Evolutionary conservation across 2,113 vertebrate species (phyloP), one percentile per base, ranked within the genome.

Genomic region (Sinocyclocheilus rhinocerous): DNA sequence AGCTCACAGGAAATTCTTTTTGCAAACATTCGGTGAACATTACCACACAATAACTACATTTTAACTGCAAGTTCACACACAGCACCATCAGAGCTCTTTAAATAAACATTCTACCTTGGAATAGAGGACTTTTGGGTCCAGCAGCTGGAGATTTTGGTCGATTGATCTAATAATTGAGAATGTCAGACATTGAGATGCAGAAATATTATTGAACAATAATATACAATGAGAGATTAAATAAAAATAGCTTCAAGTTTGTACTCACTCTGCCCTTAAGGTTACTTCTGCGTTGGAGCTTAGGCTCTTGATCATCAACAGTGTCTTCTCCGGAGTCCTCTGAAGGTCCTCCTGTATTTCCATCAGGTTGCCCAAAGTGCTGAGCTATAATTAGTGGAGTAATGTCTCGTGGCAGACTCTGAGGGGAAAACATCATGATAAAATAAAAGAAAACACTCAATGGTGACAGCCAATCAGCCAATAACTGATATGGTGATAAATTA

Each of bases 251-350:
- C 11, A n/a, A 2, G 33, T 4, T 11, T 95, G 94, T 90, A 94
- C 87, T 95, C 88, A 96, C 95, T 90, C 93, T 95, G 77, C 36
- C 36, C 86, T 98, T 99, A 7, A 99, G 92, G 89, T 98, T 99
- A 69, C 94, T 92, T 87, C 97, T 95, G 85, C 98, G 96, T 88
- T 89, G 95, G 55, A 97, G 93, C 7, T 94, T 96, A 0, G 93
- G 93, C 89, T 94, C 94, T 15, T 90, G 82, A 33, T 99, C 97
- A 55, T 97, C 97, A 0, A 95, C 96, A 0, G 96, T 96, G 1
- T 98, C 98, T 84, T 99, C 97, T 0, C 97, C 98, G 39, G 97
- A 97, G 55, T 96, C 97, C 0, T 96, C 97, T 50, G 97, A 96
- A 76, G 96, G 97, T 22, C 94, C 96, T 0, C 92, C 92, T 22